Conservation (phyloP, 2,113 vertebrate species). For the Aegotheles bennettii region DNA sequence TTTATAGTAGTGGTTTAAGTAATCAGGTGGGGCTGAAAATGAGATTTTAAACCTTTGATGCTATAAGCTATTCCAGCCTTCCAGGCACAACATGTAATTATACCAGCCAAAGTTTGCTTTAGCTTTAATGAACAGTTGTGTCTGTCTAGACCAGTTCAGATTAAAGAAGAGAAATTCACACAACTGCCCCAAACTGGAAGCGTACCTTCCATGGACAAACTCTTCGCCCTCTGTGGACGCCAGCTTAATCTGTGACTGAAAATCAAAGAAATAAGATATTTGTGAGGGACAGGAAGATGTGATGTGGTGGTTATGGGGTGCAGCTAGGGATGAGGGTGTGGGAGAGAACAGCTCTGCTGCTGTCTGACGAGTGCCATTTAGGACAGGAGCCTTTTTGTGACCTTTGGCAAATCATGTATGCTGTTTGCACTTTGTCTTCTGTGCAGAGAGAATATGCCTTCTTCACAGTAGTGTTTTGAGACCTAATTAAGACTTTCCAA, state of each 20-base stretch:
- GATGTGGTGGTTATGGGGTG: background rate
- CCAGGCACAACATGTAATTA: constrained; percentile 11
- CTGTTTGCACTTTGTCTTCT: background rate
- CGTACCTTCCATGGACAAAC: background rate
- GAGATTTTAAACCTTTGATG: background rate
- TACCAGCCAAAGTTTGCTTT: background rate
- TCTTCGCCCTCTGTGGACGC: background rate
- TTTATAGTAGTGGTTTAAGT: constrained; percentile 7
- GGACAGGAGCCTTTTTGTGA: background rate
- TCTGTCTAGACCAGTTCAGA: background rate
- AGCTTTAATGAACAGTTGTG: background rate
- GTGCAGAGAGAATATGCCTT: background rate
- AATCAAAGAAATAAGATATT: background rate
- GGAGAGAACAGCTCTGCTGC: background rate
- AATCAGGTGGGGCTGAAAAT: background rate
- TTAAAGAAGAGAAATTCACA: background rate
- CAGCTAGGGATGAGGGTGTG: background rate
- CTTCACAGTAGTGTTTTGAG: constrained; percentile 10
- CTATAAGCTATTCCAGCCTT: background rate
- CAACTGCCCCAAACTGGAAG: background rate
- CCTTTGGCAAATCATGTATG: background rate
- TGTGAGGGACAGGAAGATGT: background rate
- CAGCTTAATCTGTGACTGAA: background rate
- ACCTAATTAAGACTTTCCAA: constrained; percentile 47
- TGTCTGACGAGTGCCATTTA: background rate